A percentile compares a stretch with the other conserved stretches of the same genome.
phyloP scores from a whole-genome alignment of 2,113 vertebrate genomes.

The Aleadryas rufinucha region DNA sequence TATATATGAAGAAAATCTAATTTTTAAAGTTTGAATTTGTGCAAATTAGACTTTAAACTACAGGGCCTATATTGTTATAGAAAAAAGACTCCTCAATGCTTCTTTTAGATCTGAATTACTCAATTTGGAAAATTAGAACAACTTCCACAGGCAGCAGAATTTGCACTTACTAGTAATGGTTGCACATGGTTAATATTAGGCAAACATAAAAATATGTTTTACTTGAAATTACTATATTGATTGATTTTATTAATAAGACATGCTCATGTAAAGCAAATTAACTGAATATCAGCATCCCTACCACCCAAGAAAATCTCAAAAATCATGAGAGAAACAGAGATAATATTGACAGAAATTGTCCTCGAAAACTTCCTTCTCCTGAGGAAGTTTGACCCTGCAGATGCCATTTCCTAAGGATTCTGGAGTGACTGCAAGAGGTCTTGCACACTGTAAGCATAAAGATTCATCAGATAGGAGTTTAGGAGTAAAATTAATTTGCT shows the following conservation, averaged over 20 bases:
- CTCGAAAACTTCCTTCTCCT: neutral
- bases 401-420: neutral
- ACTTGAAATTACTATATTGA: neutral
- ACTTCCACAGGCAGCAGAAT: neutral
- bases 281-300: neutral
- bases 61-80: neutral
- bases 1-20: neutral
- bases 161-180: fast-evolving
- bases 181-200: neutral
- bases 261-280: slow-evolving; percentile 41
- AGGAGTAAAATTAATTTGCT: neutral
- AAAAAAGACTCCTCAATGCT: neutral
- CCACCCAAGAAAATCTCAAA: neutral
- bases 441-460: neutral
- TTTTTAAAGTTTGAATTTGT: neutral
- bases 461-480: neutral
- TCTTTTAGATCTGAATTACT: neutral
- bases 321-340: neutral
- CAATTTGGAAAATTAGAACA: neutral
- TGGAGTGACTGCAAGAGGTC: neutral
- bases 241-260: neutral
- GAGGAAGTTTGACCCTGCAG: neutral
- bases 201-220: neutral
- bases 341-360: neutral
- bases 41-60: slow-evolving; percentile 15